These are phyloP conservation scores for Rousettus leschenaultii DNA, from an alignment of 2,113 vertebrate species.

Conservation along the genomic window DNA sequence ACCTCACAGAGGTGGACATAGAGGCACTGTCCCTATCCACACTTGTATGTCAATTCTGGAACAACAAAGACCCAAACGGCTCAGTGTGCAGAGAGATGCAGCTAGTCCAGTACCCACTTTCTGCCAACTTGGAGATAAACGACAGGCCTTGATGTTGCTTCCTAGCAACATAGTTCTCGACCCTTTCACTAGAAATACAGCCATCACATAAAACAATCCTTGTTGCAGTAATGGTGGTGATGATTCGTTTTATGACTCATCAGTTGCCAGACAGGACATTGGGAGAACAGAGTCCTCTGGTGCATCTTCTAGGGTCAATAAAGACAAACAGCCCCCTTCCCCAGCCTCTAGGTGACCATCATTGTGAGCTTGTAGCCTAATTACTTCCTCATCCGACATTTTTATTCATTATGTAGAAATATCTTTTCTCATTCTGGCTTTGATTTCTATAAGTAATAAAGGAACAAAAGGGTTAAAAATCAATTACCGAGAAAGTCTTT, in stretches of 20 bases:
- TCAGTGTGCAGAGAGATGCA: background rate
- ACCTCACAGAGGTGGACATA: background rate
- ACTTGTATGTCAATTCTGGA: background rate
- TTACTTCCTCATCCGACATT: background rate
- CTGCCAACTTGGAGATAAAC: background rate
- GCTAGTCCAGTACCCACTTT: background rate
- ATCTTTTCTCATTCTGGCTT: background rate
- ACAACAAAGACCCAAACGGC: background rate
- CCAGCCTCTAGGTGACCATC: background rate
- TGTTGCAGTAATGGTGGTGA: background rate
- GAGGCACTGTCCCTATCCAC: too few relatives aligned
- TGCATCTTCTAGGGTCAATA: background rate
- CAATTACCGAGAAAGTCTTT: background rate
- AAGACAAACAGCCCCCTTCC: background rate
- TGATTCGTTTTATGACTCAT: slow-evolving; percentile 33
- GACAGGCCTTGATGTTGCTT: background rate
- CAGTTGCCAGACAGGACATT: background rate
- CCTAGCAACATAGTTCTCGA: background rate
- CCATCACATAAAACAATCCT: background rate
- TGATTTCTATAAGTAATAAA: background rate
- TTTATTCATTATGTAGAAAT: slow-evolving; percentile 1
- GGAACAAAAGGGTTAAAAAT: slow-evolving; percentile 18
- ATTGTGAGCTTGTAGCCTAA: background rate
- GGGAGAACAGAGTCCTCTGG: background rate
- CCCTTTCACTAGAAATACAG: background rate